phyloP scores from a whole-genome alignment of 1,140 invertebrate species.

The Aricia agestis region DNA sequence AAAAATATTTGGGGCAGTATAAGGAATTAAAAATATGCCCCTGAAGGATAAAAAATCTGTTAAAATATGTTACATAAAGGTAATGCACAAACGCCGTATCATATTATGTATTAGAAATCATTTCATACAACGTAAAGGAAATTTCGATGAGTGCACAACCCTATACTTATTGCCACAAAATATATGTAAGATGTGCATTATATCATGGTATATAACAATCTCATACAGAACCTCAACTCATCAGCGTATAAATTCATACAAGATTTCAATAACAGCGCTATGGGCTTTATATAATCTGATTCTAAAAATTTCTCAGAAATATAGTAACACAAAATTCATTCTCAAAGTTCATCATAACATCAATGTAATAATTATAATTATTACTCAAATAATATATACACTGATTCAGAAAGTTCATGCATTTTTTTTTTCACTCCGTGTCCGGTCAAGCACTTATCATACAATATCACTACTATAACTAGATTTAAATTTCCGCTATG shows the following conservation, averaged over 20 bases:
- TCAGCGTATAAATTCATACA: neutral
- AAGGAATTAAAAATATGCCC: too few species aligned
- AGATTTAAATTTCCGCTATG: conserved; percentile 18
- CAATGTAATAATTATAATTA: neutral
- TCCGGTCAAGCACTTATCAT: conserved; percentile 37
- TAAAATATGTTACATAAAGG: neutral
- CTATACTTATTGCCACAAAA: conserved; percentile 24
- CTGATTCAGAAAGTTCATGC: neutral
- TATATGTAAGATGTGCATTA: conserved; percentile 17
- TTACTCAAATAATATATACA: neutral
- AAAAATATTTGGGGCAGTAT: too few species aligned
- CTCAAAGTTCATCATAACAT: too few species aligned
- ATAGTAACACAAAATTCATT: too few species aligned
- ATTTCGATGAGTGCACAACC: conserved; percentile 53
- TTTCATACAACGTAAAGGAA: neutral
- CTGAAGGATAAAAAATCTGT: too few species aligned
- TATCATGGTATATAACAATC: conserved; percentile 3
- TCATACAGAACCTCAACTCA: neutral
- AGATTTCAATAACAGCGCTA: neutral
- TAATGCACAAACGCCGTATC: conserved; percentile 13
- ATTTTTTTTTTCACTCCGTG: neutral
- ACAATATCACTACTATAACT: conserved; percentile 28
- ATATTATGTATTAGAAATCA: neutral
- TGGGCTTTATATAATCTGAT: too few species aligned
- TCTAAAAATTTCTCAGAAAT: too few species aligned